Base-by-base conservation (phyloP, 2,113 vertebrate genomes). In the Tautogolabrus adspersus region DNA sequence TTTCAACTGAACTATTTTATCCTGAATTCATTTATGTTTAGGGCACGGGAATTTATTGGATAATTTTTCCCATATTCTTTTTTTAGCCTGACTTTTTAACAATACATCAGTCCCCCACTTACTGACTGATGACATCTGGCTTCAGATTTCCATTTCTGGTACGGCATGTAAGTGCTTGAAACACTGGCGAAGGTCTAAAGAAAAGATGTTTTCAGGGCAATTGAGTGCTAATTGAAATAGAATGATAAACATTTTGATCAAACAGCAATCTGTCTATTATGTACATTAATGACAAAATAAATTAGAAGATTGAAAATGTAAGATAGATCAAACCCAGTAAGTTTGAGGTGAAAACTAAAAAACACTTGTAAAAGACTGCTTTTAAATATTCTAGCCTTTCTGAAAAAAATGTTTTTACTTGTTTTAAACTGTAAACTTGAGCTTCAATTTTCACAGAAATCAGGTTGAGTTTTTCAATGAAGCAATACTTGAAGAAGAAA, bases 401-500 rank as follows among this genome's bases (percentile, higher is more conserved):
- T 58, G 66, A 8, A 52, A 59, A 66, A 49, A 10, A 0, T 38
- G 10, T 42, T 62, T 40, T 21, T 66, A 13, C 61, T 15, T 23
- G 0, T 13, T 55, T 46, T 6, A 34, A 69, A 49, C 40, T 77
- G 67, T 70, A 79, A 84, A 73, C 52, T 0, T 40, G 23, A 72
- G 64, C 21, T 69, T 74, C 0, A 1, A 40, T 67, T 4, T 44
- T 47, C 30, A 15, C 23, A 2, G 38, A 77, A 80, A 65, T 56
- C 37, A 49, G 23, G 10, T 62, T 16, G 8, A 40, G 15, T 22
- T 5, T 38, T 21, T 72, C 46, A 61, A 23, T 61, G 23, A 67
- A 68, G 69, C 54, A 83, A 68, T 68, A 67, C 56, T 64, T 58
- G 75, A 30, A 21, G 77, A 49, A 67, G n/a, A 65, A 77, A 71